Evolutionary conservation across 2,113 vertebrate species (phyloP).

Genomic region (Anser brachyrhynchus): DNA sequence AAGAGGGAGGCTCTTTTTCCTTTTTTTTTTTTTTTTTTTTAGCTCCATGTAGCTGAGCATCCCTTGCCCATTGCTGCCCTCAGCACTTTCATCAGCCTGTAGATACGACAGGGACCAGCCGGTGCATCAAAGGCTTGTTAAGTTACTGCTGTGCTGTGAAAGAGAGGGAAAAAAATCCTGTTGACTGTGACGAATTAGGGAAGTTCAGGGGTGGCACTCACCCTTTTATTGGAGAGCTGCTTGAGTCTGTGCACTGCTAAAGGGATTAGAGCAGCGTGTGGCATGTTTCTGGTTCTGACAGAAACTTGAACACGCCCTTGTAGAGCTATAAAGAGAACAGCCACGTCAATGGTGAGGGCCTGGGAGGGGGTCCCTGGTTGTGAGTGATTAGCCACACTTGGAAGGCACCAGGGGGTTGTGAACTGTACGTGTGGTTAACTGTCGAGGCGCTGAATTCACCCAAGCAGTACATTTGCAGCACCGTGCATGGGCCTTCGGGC

Average conservation of each 20-base stretch:
- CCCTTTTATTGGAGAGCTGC: conserved; percentile 55
- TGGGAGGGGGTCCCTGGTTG: neutral
- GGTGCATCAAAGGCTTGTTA: conserved; percentile 55
- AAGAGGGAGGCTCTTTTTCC: neutral
- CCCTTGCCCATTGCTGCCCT: neutral
- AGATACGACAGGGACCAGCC: conserved; percentile 27
- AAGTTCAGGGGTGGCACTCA: conserved; percentile 57
- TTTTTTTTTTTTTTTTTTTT: neutral
- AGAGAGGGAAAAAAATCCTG: conserved; percentile 56
- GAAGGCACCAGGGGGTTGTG: neutral
- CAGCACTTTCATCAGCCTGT: conserved; percentile 24
- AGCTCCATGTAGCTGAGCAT: neutral
- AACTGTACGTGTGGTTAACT: neutral
- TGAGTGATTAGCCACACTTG: conserved; percentile 48
- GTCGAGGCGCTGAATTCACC: neutral
- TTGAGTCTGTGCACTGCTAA: conserved; percentile 51
- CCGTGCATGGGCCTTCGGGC: fast-evolving
- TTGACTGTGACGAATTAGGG: conserved; percentile 68
- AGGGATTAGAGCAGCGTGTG: conserved; percentile 67
- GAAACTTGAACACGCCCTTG: conserved; percentile 64
- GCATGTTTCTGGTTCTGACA: conserved; percentile 68
- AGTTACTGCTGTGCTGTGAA: conserved; percentile 58
- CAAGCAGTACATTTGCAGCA: neutral
- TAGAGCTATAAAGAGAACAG: conserved; percentile 56
- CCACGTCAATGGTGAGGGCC: conserved; percentile 5